Conservation (phyloP, 2,888 invertebrate genomes). For the Xanthostigma xanthostigma region DNA sequence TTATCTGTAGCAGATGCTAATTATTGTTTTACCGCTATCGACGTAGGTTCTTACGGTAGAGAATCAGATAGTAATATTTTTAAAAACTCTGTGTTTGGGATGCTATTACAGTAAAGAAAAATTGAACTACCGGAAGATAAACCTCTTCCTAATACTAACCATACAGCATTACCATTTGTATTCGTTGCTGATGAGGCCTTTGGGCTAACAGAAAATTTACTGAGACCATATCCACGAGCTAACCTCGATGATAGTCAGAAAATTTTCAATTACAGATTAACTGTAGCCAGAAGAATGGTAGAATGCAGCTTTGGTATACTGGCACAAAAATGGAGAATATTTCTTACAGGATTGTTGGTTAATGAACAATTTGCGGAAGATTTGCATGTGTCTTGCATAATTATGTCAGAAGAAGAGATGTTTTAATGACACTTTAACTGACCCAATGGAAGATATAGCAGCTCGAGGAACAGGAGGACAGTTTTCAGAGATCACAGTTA, state of each 20-base stretch:
- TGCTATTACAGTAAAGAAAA: conserved; percentile 12
- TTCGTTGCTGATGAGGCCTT: conserved; percentile 20
- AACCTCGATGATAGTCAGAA: conserved; percentile 12
- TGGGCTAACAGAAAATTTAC: conserved; percentile 16
- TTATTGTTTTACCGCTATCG: conserved; percentile 13
- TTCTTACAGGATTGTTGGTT: conserved; percentile 19
- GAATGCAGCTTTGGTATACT: conserved; percentile 19
- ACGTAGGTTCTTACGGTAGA: conserved; percentile 17
- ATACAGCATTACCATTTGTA: conserved; percentile 14
- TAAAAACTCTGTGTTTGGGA: conserved; percentile 17
- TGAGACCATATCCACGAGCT: conserved; percentile 18
- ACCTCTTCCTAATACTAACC: conserved; percentile 16
- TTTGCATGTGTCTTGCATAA: conserved; percentile 16
- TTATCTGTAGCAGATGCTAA: conserved; percentile 12
- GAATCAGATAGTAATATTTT: conserved; percentile 16
- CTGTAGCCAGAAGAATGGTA: conserved; percentile 15
- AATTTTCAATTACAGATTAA: conserved; percentile 16
- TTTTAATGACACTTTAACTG: too few species aligned
- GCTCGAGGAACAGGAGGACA: too few species aligned
- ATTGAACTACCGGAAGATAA: too few species aligned
- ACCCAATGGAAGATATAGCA: too few species aligned
- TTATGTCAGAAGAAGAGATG: conserved; percentile 6
- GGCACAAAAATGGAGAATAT: conserved; percentile 22
- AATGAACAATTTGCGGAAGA: conserved; percentile 16
- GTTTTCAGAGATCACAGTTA: too few species aligned